Evolutionary conservation across 1,140 invertebrate genomes (phyloP).

Genomic region (Aplysia californica): DNA sequence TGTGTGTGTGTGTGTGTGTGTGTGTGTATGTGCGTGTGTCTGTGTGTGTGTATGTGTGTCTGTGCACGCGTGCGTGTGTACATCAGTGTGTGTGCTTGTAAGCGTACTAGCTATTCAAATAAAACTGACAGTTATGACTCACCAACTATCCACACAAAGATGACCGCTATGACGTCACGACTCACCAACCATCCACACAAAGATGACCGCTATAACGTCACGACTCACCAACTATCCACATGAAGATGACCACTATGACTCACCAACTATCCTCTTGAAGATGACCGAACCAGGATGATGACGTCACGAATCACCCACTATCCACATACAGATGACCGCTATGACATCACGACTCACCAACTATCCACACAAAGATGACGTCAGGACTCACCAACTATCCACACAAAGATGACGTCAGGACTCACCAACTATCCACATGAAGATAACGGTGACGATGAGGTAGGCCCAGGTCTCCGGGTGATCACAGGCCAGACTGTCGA

Average conservation of each 20-base stretch:
- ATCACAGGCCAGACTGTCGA: constrained; percentile 44
- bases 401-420: not conserved
- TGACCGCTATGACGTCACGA: not conserved
- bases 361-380: not conserved
- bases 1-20: too few relatives aligned
- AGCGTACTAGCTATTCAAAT: too few relatives aligned
- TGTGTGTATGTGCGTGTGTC: too few relatives aligned
- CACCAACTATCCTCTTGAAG: not conserved
- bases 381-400: not conserved
- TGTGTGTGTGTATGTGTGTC: too few relatives aligned
- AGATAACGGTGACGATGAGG: constrained; percentile 38
- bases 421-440: constrained; percentile 51
- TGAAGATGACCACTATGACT: not conserved
- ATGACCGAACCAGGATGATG: not conserved
- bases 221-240: not conserved
- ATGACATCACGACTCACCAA: not conserved
- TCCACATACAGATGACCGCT: constrained; percentile 44
- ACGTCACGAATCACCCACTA: constrained; percentile 36
- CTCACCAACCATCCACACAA: constrained; percentile 47
- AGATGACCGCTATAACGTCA: constrained; percentile 24
- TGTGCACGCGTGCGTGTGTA: too few relatives aligned
- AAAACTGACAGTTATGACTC: too few relatives aligned
- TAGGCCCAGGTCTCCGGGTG: constrained; percentile 31
- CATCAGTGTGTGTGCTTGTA: too few relatives aligned
- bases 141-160: not conserved